Percentiles rank a stretch among this genome's conserved stretches.
These are phyloP conservation scores for Mormyrus iriodes DNA, from an alignment of 2,113 vertebrate genomes.

Conservation along the genomic window DNA sequence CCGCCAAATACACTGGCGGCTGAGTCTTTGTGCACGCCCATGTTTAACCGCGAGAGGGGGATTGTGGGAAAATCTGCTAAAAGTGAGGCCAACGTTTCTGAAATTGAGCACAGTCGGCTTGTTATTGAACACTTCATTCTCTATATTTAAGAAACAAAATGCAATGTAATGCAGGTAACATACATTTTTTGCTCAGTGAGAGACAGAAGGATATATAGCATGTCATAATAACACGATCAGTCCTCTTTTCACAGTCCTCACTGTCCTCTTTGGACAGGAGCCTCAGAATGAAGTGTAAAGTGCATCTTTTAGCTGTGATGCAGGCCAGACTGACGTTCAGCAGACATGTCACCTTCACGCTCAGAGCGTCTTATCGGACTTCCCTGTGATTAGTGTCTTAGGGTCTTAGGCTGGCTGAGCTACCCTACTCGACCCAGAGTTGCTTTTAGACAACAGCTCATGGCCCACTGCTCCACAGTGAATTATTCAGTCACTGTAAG, in stretches of 20 bases:
- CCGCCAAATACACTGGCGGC: neutral
- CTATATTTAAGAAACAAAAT: neutral
- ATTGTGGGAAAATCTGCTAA: neutral
- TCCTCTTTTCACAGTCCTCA: neutral
- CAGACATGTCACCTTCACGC: constrained; percentile 1
- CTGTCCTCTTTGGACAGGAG: neutral
- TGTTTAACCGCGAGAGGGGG: neutral
- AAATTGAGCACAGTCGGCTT: neutral
- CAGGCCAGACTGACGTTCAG: neutral
- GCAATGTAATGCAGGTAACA: neutral
- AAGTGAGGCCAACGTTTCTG: neutral
- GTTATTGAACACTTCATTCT: neutral
- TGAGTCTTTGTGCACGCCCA: neutral
- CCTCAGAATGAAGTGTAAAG: neutral
- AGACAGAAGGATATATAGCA: neutral
- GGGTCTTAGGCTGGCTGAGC: neutral
- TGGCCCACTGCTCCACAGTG: neutral
- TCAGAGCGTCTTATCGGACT: neutral
- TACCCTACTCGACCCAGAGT: neutral
- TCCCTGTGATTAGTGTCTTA: neutral
- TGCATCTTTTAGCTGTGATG: neutral
- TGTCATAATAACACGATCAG: neutral
- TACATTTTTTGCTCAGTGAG: neutral
- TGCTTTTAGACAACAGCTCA: neutral
- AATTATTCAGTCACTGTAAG: constrained; percentile 43